These are phyloP conservation scores for Orthosia gracilis DNA, from an alignment of 2,888 invertebrate genomes.

Conservation along the genomic window DNA sequence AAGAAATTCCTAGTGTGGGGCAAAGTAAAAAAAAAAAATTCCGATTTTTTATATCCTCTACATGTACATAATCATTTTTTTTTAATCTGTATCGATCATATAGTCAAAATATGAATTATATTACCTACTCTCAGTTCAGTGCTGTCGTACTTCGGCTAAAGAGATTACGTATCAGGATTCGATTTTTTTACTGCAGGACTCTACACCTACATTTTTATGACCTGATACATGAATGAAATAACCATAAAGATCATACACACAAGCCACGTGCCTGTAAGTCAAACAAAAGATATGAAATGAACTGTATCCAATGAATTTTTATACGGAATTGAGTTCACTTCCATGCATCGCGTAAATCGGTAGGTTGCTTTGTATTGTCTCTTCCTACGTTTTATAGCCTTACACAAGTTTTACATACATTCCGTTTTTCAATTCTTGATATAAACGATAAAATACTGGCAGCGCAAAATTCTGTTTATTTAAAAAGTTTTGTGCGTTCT, in stretches of 20 bases:
- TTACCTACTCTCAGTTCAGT: neutral
- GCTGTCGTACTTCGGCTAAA: neutral
- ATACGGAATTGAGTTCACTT: constrained; percentile 64
- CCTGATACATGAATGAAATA: constrained; percentile 31
- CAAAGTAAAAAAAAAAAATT: no score
- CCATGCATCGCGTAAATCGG: constrained; percentile 50
- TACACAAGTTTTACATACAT: constrained; percentile 60
- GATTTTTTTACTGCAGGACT: constrained; percentile 23
- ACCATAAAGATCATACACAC: constrained; percentile 39
- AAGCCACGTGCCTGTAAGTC: constrained; percentile 60
- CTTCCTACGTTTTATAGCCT: constrained; percentile 67
- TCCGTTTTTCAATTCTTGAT: constrained; percentile 37
- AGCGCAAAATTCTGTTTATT: constrained; percentile 25
- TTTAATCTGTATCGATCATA: neutral
- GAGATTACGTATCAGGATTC: constrained; percentile 30
- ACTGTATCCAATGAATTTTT: constrained; percentile 73
- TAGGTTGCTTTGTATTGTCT: constrained; percentile 59
- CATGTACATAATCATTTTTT: no score
- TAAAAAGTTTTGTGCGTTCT: constrained; percentile 2
- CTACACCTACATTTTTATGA: constrained; percentile 43
- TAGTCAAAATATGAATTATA: neutral
- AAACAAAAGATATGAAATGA: constrained; percentile 69
- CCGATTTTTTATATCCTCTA: no score
- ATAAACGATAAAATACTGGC: constrained; percentile 40
- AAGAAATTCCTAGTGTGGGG: no score